Base-by-base conservation (phyloP, 1,140 invertebrate species). In the Bombyx mandarina region DNA sequence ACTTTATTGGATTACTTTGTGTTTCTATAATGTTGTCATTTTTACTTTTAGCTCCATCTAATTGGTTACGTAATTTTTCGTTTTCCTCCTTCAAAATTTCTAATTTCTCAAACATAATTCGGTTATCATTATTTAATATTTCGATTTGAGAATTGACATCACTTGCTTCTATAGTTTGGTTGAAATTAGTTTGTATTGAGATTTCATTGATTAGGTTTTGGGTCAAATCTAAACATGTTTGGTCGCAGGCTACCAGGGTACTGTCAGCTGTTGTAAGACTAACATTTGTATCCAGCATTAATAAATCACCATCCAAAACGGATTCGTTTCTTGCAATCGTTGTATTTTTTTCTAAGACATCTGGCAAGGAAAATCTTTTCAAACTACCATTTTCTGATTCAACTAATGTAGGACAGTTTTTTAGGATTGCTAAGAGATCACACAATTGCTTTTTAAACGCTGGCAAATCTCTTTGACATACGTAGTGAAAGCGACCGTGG, bases 241-340 rank as follows among this genome's bases (percentile, higher is more conserved):
- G 79, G 51, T 86, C 77, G 56, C 75, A 63, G 8, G 65, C 69
- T 35, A 69, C 56, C 22, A 84, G 56, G 50, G 78, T 87, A 55
- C 77, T 82, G 60, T 84, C 79, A 43, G 65, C 73, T 10, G 76
- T 75, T 4, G 75, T 76, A 46, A 86, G 57, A 5, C 77, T 86
- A 4, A 83, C 44, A 55, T 87, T 87, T 44, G 81, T 86, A 53
- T 87, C 84, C 57, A 87, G 63, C 79, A 87, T 87, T 53, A 87
- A 71, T 44, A 83, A 66, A 67, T 87, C 82, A 26, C 78, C 71
- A 62, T 85, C 84, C 53, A 83, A 70, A 26, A 65, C 82, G 52
- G 81, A 82, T 56, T 87, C 82, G 47, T 82, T 82, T 68, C 75
- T 82, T 44, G 65, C 56, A 26, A 72, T 42, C 7, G 69, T 63